Conservation (phyloP, 2,888 invertebrate species). For the Beris chalybata region DNA sequence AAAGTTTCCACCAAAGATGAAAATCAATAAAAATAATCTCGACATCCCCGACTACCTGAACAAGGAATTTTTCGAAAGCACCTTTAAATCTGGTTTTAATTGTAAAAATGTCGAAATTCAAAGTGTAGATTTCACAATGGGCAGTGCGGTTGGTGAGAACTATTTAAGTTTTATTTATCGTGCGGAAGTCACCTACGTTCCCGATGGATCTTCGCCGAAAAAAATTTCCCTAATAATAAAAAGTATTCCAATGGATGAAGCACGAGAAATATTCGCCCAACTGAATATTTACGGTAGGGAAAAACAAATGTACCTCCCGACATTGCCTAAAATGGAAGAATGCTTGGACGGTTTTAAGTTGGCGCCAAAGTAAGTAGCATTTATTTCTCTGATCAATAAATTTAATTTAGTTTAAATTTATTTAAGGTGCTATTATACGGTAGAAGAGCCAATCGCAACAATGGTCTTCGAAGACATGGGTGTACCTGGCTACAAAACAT, state of each 20-base stretch:
- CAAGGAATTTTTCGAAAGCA: constrained; percentile 50
- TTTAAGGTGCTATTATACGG: constrained; percentile 50
- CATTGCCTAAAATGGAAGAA: constrained; percentile 55
- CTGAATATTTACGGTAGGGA: constrained; percentile 57
- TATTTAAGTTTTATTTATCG: constrained; percentile 54
- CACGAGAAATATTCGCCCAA: constrained; percentile 55
- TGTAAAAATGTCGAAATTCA: constrained; percentile 49
- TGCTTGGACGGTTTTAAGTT: constrained; percentile 53
- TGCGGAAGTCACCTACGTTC: constrained; percentile 42
- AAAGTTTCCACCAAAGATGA: background rate
- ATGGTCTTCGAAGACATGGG: constrained; percentile 57
- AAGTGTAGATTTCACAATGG: constrained; percentile 47
- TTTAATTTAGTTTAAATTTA: background rate
- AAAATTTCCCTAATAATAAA: background rate
- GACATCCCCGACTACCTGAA: constrained; percentile 1
- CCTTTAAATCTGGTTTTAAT: constrained; percentile 50
- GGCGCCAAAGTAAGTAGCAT: constrained; percentile 48
- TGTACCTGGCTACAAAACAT: constrained; percentile 59
- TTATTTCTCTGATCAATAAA: background rate
- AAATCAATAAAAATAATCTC: background rate
- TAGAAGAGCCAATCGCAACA: constrained; percentile 50
- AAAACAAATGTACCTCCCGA: constrained; percentile 55
- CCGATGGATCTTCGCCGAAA: background rate
- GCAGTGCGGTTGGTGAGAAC: constrained; percentile 52
- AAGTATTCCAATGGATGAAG: constrained; percentile 44